Evolutionary conservation across 2,113 vertebrate species (phyloP).

Genomic region (Ptychochromis oligacanthus): DNA sequence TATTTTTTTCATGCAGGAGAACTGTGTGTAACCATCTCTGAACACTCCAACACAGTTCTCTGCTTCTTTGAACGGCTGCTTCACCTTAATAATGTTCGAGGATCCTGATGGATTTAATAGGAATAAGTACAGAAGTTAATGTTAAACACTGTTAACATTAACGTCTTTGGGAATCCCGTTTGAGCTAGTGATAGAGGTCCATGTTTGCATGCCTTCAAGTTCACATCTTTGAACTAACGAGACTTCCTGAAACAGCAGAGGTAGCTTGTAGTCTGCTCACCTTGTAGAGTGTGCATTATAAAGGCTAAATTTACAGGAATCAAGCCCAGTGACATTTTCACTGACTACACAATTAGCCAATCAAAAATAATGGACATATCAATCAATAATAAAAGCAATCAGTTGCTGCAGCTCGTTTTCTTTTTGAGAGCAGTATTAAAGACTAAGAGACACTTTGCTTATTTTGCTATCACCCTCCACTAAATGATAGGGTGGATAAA

Average conservation of each 20-base stretch:
- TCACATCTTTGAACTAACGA: no score
- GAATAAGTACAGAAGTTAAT: not conserved
- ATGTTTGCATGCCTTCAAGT: not conserved
- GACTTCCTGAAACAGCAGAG: no score
- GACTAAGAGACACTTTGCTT: not conserved
- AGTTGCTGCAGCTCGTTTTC: not conserved
- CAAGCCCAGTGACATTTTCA: not conserved
- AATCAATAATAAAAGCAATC: not conserved
- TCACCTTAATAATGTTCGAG: not conserved
- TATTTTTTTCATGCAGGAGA: not conserved
- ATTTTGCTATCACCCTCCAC: not conserved
- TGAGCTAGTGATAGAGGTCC: not conserved
- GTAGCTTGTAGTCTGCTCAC: no score
- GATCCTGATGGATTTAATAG: not conserved
- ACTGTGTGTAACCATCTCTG: no score
- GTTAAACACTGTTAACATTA: not conserved
- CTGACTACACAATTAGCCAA: not conserved
- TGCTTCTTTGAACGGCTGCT: not conserved
- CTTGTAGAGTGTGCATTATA: not conserved
- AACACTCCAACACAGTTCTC: not conserved
- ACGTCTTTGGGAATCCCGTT: not conserved
- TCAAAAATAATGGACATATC: not conserved
- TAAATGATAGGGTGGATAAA: not conserved
- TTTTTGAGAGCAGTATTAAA: not conserved
- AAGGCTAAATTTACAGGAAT: not conserved